phyloP scores from a whole-genome alignment of 2,113 vertebrate genomes.

The Cygnus atratus region DNA sequence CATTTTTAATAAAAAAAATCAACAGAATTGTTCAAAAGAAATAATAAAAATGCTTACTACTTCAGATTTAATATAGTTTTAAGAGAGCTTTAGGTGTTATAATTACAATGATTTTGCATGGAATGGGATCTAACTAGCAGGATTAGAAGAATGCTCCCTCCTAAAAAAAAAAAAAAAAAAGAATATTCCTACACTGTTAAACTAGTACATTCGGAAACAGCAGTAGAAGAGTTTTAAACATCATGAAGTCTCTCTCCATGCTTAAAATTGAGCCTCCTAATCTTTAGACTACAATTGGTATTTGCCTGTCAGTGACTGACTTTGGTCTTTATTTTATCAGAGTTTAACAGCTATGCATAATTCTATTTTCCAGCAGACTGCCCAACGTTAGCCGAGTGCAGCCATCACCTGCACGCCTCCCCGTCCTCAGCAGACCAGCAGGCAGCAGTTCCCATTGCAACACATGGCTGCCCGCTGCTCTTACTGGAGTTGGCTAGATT shows the following conservation, averaged over 20 bases:
- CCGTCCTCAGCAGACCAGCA: background rate
- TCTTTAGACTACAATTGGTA: conserved; percentile 21
- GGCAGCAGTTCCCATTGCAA: background rate
- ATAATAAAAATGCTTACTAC: background rate
- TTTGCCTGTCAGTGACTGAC: conserved; percentile 25
- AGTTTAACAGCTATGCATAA: conserved; percentile 59
- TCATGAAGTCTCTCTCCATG: background rate
- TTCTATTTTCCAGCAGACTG: conserved; percentile 62
- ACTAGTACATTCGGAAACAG: background rate
- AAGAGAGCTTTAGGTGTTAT: background rate
- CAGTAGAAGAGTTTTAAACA: background rate
- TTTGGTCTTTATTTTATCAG: conserved; percentile 55
- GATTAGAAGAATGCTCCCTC: background rate
- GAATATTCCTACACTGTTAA: background rate
- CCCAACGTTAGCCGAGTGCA: conserved; percentile 4
- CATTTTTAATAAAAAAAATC: background rate
- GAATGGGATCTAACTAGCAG: background rate
- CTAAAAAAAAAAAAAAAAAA: background rate
- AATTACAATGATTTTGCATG: background rate
- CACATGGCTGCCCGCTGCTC: conserved; percentile 45
- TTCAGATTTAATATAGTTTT: conserved; percentile 35
- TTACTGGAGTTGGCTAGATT: background rate
- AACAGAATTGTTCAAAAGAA: background rate
- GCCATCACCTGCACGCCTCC: background rate
- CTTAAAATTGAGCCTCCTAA: conserved; percentile 28